Evolutionary conservation across 2,113 vertebrate genomes (phyloP).

Genomic region (Lynx canadensis): DNA sequence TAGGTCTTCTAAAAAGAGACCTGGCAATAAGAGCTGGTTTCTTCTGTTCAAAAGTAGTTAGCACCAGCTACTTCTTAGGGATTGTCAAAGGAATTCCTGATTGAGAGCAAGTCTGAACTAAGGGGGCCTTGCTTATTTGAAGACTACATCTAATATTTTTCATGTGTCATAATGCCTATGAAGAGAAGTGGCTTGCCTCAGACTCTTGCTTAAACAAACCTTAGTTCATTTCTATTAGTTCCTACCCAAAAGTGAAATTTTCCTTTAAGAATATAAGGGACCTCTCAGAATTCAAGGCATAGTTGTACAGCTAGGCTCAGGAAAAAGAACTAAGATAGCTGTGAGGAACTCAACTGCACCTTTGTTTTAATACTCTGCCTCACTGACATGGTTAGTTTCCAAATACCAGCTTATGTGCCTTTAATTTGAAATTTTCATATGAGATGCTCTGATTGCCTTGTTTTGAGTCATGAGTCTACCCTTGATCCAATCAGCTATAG

Average conservation of each 20-base stretch:
- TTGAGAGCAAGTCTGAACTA: neutral
- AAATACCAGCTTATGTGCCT: neutral
- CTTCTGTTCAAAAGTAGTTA: constrained; percentile 19
- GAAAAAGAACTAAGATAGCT: neutral
- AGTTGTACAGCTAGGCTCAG: neutral
- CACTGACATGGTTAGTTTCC: neutral
- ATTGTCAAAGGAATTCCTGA: neutral
- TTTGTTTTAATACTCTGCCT: neutral
- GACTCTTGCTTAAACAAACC: constrained; percentile 26
- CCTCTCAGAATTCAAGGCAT: constrained; percentile 7
- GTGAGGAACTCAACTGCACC: neutral
- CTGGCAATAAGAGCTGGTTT: neutral
- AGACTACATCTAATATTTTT: constrained; percentile 34
- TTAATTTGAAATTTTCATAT: neutral
- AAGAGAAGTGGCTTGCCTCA: neutral
- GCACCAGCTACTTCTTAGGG: neutral
- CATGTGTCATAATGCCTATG: neutral
- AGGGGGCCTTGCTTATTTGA: constrained; percentile 8
- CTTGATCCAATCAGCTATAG: neutral
- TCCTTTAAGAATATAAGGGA: neutral
- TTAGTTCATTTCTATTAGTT: constrained; percentile 46
- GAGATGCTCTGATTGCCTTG: neutral
- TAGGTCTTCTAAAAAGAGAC: neutral
- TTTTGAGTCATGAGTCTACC: neutral
- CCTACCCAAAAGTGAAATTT: neutral